Conservation (phyloP, 2,113 vertebrate species). For the Heterocephalus glaber region DNA sequence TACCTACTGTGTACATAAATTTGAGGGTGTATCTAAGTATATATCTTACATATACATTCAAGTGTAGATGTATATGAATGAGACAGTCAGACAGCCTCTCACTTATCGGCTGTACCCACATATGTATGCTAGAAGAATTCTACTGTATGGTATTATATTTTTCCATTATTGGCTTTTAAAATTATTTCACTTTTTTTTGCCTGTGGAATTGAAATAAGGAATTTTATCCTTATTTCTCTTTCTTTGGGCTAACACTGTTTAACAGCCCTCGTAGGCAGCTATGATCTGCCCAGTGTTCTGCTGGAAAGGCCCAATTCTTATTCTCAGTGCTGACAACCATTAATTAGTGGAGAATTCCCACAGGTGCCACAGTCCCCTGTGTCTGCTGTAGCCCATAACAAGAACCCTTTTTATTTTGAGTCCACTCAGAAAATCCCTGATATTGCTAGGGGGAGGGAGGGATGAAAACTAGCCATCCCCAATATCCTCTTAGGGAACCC, state of each 20-base stretch:
- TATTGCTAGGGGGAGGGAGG: neutral
- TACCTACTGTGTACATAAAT: neutral
- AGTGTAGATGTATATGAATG: neutral
- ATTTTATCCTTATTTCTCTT: neutral
- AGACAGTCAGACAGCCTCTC: neutral
- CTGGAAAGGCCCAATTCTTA: neutral
- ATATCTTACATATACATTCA: neutral
- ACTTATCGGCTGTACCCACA: neutral
- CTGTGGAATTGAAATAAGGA: conserved; percentile 1
- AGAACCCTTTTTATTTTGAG: neutral
- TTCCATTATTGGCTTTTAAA: conserved; percentile 6
- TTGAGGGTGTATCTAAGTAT: neutral
- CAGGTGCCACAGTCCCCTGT: neutral
- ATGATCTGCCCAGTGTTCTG: neutral
- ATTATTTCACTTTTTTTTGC: neutral
- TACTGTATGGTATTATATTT: neutral
- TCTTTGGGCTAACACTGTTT: neutral
- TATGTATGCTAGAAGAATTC: neutral
- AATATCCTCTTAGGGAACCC: neutral
- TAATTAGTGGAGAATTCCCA: neutral
- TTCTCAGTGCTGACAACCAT: neutral
- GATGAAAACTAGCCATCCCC: neutral
- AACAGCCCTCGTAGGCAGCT: neutral
- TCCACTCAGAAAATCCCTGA: neutral
- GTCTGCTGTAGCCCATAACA: neutral